Evolutionary conservation across 1,140 invertebrate genomes (phyloP).

Genomic region (Oedothorax gibbosus): DNA sequence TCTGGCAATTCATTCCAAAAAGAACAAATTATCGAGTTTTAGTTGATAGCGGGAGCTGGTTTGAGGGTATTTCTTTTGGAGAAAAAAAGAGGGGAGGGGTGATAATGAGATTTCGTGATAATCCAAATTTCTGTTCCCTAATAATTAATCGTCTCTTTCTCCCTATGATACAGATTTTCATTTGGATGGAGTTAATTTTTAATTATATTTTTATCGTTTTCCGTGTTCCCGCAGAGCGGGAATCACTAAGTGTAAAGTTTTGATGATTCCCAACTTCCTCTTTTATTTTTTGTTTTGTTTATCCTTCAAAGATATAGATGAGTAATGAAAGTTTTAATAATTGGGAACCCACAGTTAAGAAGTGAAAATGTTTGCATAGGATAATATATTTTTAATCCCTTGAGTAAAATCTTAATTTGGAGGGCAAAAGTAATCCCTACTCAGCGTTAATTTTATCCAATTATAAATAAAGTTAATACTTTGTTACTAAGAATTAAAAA

Average conservation of each 20-base stretch:
- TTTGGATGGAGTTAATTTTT: slow-evolving; percentile 26
- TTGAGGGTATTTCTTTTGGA: not conserved
- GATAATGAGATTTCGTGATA: slow-evolving; percentile 52
- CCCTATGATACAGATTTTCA: slow-evolving; percentile 5
- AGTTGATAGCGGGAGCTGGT: not conserved
- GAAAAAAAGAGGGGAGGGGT: not conserved
- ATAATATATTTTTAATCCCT: too few relatives aligned
- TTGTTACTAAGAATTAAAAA: too few relatives aligned
- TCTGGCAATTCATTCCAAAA: slow-evolving; percentile 9
- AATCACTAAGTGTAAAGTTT: slow-evolving; percentile 16
- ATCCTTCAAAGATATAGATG: too few relatives aligned
- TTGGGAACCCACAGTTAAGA: too few relatives aligned
- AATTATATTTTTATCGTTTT: slow-evolving; percentile 48
- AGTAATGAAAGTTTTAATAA: too few relatives aligned
- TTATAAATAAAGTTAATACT: too few relatives aligned
- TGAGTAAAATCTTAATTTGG: too few relatives aligned
- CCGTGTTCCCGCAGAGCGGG: not conserved
- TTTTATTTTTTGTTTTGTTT: too few relatives aligned
- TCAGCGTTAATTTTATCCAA: too few relatives aligned
- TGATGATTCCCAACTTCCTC: not conserved
- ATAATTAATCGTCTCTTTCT: slow-evolving; percentile 45
- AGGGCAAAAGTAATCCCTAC: too few relatives aligned
- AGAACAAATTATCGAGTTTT: slow-evolving; percentile 35
- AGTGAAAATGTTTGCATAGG: too few relatives aligned
- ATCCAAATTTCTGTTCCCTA: slow-evolving; percentile 33